These are phyloP conservation scores for Trimorus sp. DNA, from an alignment of 2,888 invertebrate genomes.

Conservation along the genomic window DNA sequence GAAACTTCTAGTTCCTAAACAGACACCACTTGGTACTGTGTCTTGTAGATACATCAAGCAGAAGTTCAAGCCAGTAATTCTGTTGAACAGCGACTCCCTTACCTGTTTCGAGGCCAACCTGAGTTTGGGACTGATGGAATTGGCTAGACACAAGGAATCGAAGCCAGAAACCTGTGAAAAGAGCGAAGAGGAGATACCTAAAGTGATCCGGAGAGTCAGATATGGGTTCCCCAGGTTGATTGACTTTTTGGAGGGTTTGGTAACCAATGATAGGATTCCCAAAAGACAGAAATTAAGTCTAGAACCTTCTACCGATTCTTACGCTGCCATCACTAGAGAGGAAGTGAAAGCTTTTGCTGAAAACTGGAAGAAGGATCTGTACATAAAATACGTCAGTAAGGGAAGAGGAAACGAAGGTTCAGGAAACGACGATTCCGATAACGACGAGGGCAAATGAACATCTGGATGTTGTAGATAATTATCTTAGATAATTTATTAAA, in stretches of 20 bases:
- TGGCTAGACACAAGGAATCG: conserved; percentile 6
- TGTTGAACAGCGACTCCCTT: conserved; percentile 21
- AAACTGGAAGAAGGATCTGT: conserved; percentile 27
- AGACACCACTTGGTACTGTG: conserved; percentile 14
- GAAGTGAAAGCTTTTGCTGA: conserved; percentile 18
- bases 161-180: conserved; percentile 19
- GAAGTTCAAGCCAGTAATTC: not conserved
- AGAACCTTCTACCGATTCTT: conserved; percentile 12
- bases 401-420: conserved; percentile 30
- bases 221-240: conserved; percentile 44
- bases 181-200: not conserved
- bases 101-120: conserved; percentile 42
- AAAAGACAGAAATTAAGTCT: conserved; percentile 10
- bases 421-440: too few relatives aligned
- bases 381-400: conserved; percentile 28
- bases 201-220: conserved; percentile 8
- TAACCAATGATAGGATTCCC: conserved; percentile 44
- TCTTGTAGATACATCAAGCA: not conserved
- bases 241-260: conserved; percentile 39
- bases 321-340: conserved; percentile 3
- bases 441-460: too few relatives aligned
- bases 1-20: conserved; percentile 21
- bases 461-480: too few relatives aligned
- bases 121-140: conserved; percentile 27
- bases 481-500: conserved; percentile 52